Evolutionary conservation across 2,113 vertebrate genomes (phyloP).

Genomic region (Ariopsis seemanni): DNA sequence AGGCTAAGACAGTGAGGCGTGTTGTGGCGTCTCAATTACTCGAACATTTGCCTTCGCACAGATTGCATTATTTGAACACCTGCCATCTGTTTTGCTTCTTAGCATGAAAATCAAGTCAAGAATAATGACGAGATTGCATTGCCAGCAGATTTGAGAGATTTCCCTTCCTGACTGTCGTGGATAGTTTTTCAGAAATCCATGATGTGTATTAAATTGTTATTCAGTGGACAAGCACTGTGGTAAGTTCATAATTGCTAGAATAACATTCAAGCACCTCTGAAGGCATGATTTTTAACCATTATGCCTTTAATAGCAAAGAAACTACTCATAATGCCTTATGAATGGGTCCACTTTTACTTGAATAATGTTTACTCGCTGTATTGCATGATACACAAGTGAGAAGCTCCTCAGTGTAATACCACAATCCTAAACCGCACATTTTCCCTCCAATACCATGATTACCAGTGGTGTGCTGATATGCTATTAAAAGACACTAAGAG

Average conservation of each 20-base stretch:
- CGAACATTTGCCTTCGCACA: conserved; percentile 24
- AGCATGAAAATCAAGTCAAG: background rate
- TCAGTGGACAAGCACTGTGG: background rate
- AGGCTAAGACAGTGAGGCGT: conserved; percentile 1
- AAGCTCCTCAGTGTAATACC: no score
- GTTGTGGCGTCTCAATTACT: conserved; percentile 19
- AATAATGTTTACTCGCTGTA: background rate
- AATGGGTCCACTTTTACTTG: background rate
- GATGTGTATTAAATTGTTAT: background rate
- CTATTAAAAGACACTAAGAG: background rate
- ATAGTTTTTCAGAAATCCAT: background rate
- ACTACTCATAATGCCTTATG: background rate
- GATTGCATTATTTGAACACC: conserved; percentile 50
- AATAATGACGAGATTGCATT: conserved; percentile 18
- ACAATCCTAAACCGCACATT: background rate
- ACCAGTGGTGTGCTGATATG: background rate
- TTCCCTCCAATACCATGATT: background rate
- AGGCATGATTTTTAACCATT: background rate
- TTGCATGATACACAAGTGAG: background rate
- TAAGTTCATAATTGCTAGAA: background rate
- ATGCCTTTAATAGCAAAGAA: background rate
- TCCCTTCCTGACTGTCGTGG: background rate
- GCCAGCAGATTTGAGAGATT: background rate
- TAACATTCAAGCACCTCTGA: background rate
- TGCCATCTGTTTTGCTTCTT: conserved; percentile 33